A percentile compares a stretch with the other conserved stretches of the same genome.
Evolutionary conservation across 2,797 vertebrate species (phyloP).

Genomic region (Brachymystax lenok): DNA sequence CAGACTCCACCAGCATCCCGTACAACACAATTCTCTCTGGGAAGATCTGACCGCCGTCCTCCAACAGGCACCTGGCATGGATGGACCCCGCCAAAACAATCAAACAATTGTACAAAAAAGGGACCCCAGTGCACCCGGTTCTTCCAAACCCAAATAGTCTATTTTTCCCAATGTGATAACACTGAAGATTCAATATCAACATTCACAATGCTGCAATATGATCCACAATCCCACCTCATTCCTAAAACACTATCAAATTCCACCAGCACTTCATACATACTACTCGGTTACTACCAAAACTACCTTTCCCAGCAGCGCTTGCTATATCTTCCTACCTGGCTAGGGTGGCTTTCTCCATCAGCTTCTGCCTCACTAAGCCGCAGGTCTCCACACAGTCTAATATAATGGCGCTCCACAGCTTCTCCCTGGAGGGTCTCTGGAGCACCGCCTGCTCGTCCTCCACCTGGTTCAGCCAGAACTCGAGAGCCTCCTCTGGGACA

Average conservation of each 20-base stretch:
- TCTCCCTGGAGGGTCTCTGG: slow-evolving; percentile 89
- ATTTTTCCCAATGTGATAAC: not conserved
- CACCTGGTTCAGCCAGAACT: slow-evolving; percentile 91
- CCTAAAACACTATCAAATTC: too few relatives aligned
- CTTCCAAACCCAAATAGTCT: not conserved
- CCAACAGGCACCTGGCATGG: slow-evolving; percentile 84
- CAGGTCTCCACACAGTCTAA: slow-evolving; percentile 94
- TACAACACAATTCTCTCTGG: slow-evolving; percentile 88
- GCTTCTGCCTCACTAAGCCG: slow-evolving; percentile 91
- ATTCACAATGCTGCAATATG: too few relatives aligned
- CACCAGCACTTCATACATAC: not conserved
- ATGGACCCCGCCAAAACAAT: slow-evolving; percentile 25
- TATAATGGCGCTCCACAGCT: slow-evolving; percentile 93
- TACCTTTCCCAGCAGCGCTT: not conserved
- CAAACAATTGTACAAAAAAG: not conserved
- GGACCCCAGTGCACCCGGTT: too few relatives aligned
- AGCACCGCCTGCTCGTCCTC: slow-evolving; percentile 87
- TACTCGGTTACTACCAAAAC: not conserved
- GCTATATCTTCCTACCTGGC: slow-evolving; percentile 79
- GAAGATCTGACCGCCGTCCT: slow-evolving; percentile 90
- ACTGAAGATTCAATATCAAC: not conserved
- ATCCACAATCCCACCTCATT: too few relatives aligned
- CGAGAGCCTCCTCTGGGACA: slow-evolving; percentile 80
- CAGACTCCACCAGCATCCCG: slow-evolving; percentile 90
- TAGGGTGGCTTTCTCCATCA: slow-evolving; percentile 96